Base-by-base conservation (phyloP, 2,888 invertebrate species). In the Phalera bucephala region DNA sequence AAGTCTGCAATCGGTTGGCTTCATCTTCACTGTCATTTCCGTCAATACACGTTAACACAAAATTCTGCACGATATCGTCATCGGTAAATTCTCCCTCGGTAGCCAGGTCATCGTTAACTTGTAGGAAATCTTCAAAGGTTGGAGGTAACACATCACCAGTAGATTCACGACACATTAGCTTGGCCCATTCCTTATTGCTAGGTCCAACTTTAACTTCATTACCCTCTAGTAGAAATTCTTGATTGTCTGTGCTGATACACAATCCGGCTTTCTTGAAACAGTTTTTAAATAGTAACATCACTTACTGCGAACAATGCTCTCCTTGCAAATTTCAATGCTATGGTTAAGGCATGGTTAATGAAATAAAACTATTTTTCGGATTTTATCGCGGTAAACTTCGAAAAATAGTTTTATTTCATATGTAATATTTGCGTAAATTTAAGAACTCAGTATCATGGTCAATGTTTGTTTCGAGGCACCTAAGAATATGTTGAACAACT, bases 221-320 rank as follows among this genome's bases (percentile, higher is more conserved):
- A 48, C 40, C 38, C 31, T 48, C 39, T 40, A 34, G 31, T 40
- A 43, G 33, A 39, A n/a, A n/a, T n/a, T 27, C 40, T 43, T 47
- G 33, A 8, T 43, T 28, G 45, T 40, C 42, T 45, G 37, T 35
- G 40, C 40, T 42, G 37, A 15, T 26, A n/a, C 40, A 23, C 45
- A 52, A 52, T 36, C 48, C 48, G 45, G 48, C 44, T 52, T 52
- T 52, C 21, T 52, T 51, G 46, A 51, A 56, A 40, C 43, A n/a
- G 36, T 54, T 49, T 40, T 36, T 47, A 23, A n/a, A 52, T 33
- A 37, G 49, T 52, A 31, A 32, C 30, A 25, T 49, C 37, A 31
- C 43, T 45, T 6, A 47, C 48, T 37, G 13, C 29, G 27, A 32
- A 48, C 48, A 45, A 45, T 26, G 47, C 47, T 53, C 40, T 53